A percentile compares a stretch with the other conserved stretches of the same genome.
Evolutionary conservation across 2,797 vertebrate species (phyloP).

Genomic region (Hydrocynus forskahlii): DNA sequence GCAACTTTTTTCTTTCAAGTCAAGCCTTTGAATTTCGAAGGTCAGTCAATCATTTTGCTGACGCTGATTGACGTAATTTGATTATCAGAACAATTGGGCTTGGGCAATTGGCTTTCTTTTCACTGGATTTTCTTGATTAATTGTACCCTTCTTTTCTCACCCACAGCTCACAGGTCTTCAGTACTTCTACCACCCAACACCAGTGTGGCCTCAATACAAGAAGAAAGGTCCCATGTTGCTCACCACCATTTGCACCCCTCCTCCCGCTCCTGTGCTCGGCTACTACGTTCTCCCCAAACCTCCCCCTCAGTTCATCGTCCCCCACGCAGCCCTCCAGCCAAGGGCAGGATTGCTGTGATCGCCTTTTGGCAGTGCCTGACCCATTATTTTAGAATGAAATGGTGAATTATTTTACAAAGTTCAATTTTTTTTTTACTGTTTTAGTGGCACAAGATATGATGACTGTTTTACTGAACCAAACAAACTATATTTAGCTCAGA

Average conservation of each 20-base stretch:
- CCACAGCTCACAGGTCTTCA: conserved; percentile 67
- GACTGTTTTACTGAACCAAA: background rate
- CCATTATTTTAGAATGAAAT: too few relatives aligned
- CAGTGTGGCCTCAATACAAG: conserved; percentile 76
- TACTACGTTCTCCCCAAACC: conserved; percentile 77
- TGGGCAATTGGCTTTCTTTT: too few relatives aligned
- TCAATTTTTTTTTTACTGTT: too few relatives aligned
- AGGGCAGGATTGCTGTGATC: background rate
- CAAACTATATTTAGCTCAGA: background rate
- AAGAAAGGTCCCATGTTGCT: conserved; percentile 71
- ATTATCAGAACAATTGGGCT: background rate
- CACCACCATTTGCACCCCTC: conserved; percentile 69
- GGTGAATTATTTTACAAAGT: too few relatives aligned
- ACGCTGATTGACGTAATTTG: background rate
- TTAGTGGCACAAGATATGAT: too few relatives aligned
- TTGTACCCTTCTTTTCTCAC: background rate
- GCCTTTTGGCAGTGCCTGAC: background rate
- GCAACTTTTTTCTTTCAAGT: background rate
- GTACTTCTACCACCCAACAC: conserved; percentile 75
- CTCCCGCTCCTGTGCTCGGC: conserved; percentile 70
- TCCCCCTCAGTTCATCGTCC: conserved; percentile 77
- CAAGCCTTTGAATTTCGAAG: background rate
- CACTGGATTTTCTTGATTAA: background rate
- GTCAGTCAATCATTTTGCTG: background rate
- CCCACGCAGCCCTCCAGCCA: conserved; percentile 73